phyloP scores from a whole-genome alignment of 2,113 vertebrate species.

The Halichoeres trimaculatus region DNA sequence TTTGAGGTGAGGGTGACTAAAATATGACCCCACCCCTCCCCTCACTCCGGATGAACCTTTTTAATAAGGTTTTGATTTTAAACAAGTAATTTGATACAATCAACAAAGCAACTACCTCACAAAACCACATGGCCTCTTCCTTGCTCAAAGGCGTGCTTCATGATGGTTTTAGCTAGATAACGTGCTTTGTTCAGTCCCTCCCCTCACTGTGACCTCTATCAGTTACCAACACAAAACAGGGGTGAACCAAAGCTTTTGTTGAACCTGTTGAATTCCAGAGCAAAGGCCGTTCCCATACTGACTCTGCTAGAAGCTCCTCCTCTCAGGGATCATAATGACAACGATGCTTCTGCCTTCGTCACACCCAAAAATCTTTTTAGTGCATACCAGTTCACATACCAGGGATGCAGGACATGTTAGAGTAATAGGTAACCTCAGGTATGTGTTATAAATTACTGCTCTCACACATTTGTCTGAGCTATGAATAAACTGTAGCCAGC shows the following conservation, averaged over 20 bases:
- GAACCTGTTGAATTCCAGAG: conserved; percentile 77
- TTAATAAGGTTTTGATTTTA: not conserved
- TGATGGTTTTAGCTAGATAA: conserved; percentile 26
- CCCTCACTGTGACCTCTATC: conserved; percentile 54
- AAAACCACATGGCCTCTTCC: not conserved
- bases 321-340: conserved; percentile 32
- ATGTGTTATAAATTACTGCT: not conserved
- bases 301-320: conserved; percentile 36
- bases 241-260: conserved; percentile 70
- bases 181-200: conserved; percentile 41
- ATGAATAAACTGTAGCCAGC: not conserved
- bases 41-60: not conserved
- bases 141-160: not conserved
- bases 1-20: conserved; percentile 36
- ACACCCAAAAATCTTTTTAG: conserved; percentile 11
- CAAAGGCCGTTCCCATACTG: conserved; percentile 73
- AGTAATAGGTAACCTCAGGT: conserved; percentile 2
- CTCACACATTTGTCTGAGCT: not conserved
- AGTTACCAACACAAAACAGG: conserved; percentile 59
- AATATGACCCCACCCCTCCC: conserved; percentile 24
- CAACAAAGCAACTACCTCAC: not conserved
- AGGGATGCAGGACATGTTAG: conserved; percentile 16
- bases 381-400: conserved; percentile 31
- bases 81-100: not conserved
- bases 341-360: conserved; percentile 25